Percentiles rank a stretch among this genome's conserved stretches.
Conservation (phyloP, 2,888 invertebrate species). For the Drosophila hawaiiensis region DNA sequence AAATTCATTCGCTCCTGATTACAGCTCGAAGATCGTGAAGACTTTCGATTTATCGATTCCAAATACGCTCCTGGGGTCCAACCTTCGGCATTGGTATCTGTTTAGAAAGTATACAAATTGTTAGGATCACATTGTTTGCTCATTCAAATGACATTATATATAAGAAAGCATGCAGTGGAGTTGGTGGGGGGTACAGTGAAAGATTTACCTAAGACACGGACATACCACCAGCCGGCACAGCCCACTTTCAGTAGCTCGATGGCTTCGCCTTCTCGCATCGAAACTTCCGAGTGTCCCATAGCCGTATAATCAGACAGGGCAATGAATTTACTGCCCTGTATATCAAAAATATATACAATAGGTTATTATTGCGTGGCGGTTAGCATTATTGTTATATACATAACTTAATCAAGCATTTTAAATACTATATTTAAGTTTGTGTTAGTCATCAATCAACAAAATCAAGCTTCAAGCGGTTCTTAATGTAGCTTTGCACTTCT, state of each 20-base stretch:
- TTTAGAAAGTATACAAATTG: slow-evolving; percentile 1
- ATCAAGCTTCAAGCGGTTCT: slow-evolving; percentile 23
- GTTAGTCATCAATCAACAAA: slow-evolving; percentile 11
- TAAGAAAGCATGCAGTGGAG: slow-evolving; percentile 26
- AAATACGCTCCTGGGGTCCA: slow-evolving; percentile 98
- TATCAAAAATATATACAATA: slow-evolving; percentile 46
- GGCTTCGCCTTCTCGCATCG: slow-evolving; percentile 95
- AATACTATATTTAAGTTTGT: background rate
- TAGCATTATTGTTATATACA: slow-evolving; percentile 14
- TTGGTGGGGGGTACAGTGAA: background rate
- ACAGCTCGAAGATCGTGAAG: slow-evolving; percentile 89
- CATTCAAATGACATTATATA: background rate
- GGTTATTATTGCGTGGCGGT: slow-evolving; percentile 35
- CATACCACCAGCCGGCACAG: slow-evolving; percentile 98
- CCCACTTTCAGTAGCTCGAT: slow-evolving; percentile 96
- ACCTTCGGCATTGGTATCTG: slow-evolving; percentile 91
- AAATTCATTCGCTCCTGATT: slow-evolving; percentile 81
- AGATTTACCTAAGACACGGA: slow-evolving; percentile 90
- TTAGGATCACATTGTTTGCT: background rate
- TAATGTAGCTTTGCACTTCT: slow-evolving; percentile 3
- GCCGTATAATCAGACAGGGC: slow-evolving; percentile 97
- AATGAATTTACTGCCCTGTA: slow-evolving; percentile 92
- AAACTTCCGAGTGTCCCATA: slow-evolving; percentile 95
- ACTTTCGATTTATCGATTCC: slow-evolving; percentile 91
- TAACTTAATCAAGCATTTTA: slow-evolving; percentile 82